These are phyloP conservation scores for Chionoecetes opilio DNA, from an alignment of 1,140 invertebrate genomes.

Conservation along the genomic window DNA sequence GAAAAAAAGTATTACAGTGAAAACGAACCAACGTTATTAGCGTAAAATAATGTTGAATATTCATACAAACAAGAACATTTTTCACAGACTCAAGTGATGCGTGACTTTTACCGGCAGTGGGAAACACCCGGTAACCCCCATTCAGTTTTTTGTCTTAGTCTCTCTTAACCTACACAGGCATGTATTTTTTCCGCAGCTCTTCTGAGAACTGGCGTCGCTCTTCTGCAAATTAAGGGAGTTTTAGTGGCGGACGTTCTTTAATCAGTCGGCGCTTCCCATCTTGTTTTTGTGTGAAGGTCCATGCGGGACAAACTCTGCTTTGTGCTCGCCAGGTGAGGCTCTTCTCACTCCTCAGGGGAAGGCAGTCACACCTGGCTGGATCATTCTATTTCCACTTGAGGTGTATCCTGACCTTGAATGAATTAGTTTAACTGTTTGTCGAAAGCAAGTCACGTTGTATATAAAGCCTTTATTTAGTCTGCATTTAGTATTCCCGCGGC, in stretches of 20 bases:
- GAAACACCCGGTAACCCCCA: background rate
- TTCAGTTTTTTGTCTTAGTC: background rate
- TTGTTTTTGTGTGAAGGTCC: background rate
- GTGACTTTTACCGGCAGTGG: background rate
- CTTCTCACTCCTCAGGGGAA: background rate
- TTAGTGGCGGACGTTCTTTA: background rate
- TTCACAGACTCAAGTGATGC: background rate
- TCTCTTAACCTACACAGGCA: background rate
- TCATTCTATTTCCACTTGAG: background rate
- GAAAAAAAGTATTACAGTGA: background rate
- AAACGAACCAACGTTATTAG: background rate
- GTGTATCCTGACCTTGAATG: background rate
- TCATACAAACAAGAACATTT: background rate
- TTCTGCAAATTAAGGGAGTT: constrained; percentile 1
- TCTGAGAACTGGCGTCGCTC: constrained; percentile 4
- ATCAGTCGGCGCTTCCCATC: background rate
- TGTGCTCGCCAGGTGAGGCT: background rate
- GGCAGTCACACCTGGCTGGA: background rate
- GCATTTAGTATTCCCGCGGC: too few relatives aligned
- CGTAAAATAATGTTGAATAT: background rate
- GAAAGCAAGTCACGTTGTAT: background rate
- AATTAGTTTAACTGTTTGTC: background rate
- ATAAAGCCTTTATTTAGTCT: too few relatives aligned
- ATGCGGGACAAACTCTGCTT: background rate
- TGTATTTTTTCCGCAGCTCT: background rate